Percentiles rank a stretch among this genome's conserved stretches.
Conservation (phyloP, 53 echinoderm and acorn worm species). For the Arbacia lixula region DNA sequence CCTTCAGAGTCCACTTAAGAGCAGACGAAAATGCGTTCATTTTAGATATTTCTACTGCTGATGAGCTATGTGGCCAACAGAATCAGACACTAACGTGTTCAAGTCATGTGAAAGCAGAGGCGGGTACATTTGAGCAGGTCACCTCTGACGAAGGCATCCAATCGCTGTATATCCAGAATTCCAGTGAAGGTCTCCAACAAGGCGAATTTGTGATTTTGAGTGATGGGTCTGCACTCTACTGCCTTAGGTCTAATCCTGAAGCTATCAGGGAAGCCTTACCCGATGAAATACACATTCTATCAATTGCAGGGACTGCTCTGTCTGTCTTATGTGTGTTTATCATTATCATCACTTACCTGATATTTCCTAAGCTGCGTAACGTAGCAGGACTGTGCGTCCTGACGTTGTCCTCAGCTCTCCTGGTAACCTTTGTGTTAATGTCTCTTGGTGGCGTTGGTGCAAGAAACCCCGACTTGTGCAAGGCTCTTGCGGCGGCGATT, state of each 20-base stretch:
- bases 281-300: neutral
- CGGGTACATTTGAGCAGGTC: constrained; percentile 4
- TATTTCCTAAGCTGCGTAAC: constrained; percentile 22
- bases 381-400: constrained; percentile 7
- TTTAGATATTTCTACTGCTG: neutral
- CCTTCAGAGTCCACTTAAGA: neutral
- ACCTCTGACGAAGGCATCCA: neutral
- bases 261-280: neutral
- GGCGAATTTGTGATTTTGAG: neutral
- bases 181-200: neutral
- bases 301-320: neutral
- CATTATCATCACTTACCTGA: neutral
- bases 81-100: neutral
- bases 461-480: neutral
- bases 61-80: neutral
- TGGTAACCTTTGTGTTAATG: neutral
- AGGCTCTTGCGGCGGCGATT: constrained; percentile 46
- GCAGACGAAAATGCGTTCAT: neutral
- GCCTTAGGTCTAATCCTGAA: neutral
- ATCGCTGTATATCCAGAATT: neutral
- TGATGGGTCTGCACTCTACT: constrained; percentile 26
- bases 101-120: neutral
- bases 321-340: neutral
- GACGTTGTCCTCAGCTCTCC: neutral
- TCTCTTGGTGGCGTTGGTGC: constrained; percentile 1